Percentiles rank a stretch among this genome's conserved stretches.
These are phyloP conservation scores for Agrotis clavis DNA, from an alignment of 2,888 invertebrate species.

Conservation along the genomic window DNA sequence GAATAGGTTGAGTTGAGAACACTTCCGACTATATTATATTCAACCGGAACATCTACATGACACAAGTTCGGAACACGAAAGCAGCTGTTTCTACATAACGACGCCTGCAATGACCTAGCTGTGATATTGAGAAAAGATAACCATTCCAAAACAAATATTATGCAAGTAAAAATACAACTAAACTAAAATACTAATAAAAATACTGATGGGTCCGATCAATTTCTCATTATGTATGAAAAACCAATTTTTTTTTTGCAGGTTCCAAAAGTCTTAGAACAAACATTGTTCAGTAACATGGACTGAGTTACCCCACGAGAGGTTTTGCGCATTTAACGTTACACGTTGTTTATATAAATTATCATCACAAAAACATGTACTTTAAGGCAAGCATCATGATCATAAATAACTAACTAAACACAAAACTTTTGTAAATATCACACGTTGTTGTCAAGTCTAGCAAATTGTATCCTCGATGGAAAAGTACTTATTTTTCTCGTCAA, in stretches of 20 bases:
- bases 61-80: constrained; percentile 1
- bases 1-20: no score
- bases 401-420: neutral
- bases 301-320: no score
- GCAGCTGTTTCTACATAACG: neutral
- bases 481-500: constrained; percentile 16
- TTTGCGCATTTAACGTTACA: no score
- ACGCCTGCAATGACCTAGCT: neutral
- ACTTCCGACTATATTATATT: neutral
- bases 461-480: constrained; percentile 17
- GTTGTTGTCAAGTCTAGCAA: neutral
- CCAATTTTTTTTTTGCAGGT: no score
- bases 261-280: no score
- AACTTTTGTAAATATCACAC: constrained; percentile 11
- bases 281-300: no score
- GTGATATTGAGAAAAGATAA: constrained; percentile 15
- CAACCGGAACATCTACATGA: constrained; percentile 11
- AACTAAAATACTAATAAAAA: no score
- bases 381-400: neutral
- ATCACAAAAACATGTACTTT: neutral
- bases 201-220: no score
- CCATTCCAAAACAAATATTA: constrained; percentile 7
- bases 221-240: no score
- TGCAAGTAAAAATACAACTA: neutral
- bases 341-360: no score